phyloP scores from a whole-genome alignment of 2,888 invertebrate genomes.

The Macrophya annulata region DNA sequence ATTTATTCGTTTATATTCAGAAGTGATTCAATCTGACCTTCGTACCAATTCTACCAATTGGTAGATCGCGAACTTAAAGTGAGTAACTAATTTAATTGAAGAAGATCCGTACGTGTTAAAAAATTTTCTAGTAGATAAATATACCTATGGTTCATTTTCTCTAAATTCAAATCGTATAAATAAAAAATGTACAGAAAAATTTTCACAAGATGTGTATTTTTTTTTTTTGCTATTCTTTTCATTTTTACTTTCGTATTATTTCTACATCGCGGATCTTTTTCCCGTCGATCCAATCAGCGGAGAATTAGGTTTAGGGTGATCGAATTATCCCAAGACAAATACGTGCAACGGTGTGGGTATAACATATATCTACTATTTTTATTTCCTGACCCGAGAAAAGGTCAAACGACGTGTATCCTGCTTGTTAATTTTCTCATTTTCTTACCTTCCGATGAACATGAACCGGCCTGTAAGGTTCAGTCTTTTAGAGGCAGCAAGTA shows the following conservation, averaged over 20 bases:
- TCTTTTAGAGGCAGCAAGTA: constrained; percentile 84
- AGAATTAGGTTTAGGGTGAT: background rate
- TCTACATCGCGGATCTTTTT: background rate
- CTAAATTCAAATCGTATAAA: background rate
- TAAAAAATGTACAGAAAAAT: no score
- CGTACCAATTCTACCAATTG: constrained; percentile 10
- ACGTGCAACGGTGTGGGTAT: background rate
- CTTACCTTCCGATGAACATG: constrained; percentile 86
- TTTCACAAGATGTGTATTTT: no score
- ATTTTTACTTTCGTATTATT: background rate
- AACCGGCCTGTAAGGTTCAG: constrained; percentile 83
- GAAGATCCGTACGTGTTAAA: background rate
- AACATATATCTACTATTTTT: background rate
- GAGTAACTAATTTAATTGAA: background rate
- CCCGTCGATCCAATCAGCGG: background rate
- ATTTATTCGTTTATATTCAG: background rate
- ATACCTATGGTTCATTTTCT: background rate
- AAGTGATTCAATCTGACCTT: constrained; percentile 19
- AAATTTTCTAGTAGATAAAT: background rate
- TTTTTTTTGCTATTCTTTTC: background rate
- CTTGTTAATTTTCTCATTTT: background rate
- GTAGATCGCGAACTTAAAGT: background rate
- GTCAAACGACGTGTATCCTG: background rate
- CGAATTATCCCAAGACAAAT: background rate
- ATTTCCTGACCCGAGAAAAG: background rate